Percentiles rank a stretch among this genome's conserved stretches.
These are phyloP conservation scores for Leucozona laternaria DNA, from an alignment of 2,888 invertebrate genomes.

Conservation along the genomic window DNA sequence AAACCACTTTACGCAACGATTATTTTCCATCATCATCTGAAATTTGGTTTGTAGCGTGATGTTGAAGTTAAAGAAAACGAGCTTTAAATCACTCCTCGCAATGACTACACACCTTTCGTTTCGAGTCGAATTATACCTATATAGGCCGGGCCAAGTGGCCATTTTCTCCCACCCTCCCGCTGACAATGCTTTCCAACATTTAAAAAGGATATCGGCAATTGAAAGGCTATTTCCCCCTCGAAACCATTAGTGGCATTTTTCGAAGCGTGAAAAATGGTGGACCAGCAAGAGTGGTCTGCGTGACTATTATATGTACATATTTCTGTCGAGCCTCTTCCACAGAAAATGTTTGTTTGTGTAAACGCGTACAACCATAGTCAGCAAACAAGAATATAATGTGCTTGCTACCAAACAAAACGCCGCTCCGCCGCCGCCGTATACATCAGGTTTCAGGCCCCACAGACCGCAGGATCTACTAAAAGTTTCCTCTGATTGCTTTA, in stretches of 20 bases:
- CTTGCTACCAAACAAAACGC: slow-evolving; percentile 1
- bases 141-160: too few species aligned
- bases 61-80: slow-evolving; percentile 11
- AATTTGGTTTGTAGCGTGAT: not conserved
- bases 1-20: slow-evolving; percentile 15
- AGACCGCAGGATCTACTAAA: slow-evolving; percentile 51
- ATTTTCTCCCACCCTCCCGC: not conserved
- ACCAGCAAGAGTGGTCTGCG: slow-evolving; percentile 43
- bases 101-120: slow-evolving; percentile 20
- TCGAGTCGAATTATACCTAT: too few species aligned
- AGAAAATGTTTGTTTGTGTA: slow-evolving; percentile 35
- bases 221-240: not conserved
- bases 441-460: not conserved
- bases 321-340: slow-evolving; percentile 28
- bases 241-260: slow-evolving; percentile 31
- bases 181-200: not conserved
- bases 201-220: slow-evolving; percentile 24
- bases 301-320: slow-evolving; percentile 62
- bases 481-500: slow-evolving; percentile 19
- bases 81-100: slow-evolving; percentile 14
- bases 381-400: slow-evolving; percentile 28
- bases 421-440: too few species aligned
- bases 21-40: slow-evolving; percentile 1
- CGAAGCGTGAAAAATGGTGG: slow-evolving; percentile 19
- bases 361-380: not conserved